Evolutionary conservation across 1,140 invertebrate species (phyloP).

Genomic region (Spodoptera frugiperda): DNA sequence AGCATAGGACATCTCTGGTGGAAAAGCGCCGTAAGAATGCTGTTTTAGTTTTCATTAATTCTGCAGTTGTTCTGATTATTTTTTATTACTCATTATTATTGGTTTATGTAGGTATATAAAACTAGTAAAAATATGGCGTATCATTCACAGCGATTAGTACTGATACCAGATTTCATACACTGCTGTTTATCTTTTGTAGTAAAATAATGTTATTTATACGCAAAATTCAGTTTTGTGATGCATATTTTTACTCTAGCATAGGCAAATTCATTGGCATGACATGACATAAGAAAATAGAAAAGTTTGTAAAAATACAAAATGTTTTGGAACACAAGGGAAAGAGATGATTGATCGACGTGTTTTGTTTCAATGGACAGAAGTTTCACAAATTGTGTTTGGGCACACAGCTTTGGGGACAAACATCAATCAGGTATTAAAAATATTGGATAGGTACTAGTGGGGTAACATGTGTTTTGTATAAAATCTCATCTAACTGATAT

Average conservation of each 20-base stretch:
- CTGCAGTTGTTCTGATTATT: no score
- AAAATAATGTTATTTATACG: not conserved
- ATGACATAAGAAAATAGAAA: slow-evolving; percentile 1
- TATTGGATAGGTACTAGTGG: slow-evolving; percentile 4
- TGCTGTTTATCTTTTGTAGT: not conserved
- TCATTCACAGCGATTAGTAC: no score
- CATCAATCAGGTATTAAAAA: slow-evolving; percentile 33
- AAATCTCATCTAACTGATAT: no score
- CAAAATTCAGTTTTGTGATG: no score
- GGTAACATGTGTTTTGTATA: no score
- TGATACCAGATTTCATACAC: no score
- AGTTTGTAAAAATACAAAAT: slow-evolving; percentile 33
- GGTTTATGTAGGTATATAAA: no score
- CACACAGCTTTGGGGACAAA: slow-evolving; percentile 23
- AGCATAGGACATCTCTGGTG: no score
- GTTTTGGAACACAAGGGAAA: not conserved
- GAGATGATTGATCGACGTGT: slow-evolving; percentile 32
- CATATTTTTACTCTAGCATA: not conserved
- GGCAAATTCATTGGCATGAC: not conserved
- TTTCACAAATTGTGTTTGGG: slow-evolving; percentile 37
- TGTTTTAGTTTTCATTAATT: no score
- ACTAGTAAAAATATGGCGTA: no score
- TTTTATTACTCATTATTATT: no score
- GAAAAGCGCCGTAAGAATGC: no score
- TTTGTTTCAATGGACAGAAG: slow-evolving; percentile 25